A percentile compares a stretch with the other conserved stretches of the same genome.
These are phyloP conservation scores for Cataglyphis hispanica DNA, from an alignment of 1,140 invertebrate genomes.

Conservation along the genomic window DNA sequence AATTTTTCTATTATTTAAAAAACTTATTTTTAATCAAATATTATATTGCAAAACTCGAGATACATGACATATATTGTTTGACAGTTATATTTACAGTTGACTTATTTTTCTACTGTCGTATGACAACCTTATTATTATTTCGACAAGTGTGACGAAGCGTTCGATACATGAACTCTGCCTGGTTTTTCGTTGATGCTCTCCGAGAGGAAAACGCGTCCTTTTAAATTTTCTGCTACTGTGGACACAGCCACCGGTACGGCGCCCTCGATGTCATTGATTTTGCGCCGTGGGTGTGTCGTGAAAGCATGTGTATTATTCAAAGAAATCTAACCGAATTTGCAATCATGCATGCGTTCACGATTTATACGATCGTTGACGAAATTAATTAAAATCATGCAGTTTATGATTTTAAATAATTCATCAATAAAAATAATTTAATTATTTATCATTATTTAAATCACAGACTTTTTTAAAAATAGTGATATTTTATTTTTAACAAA, in stretches of 20 bases:
- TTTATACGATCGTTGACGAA: neutral
- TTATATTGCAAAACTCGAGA: neutral
- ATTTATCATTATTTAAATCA: neutral
- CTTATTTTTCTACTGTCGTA: neutral
- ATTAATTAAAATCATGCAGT: neutral
- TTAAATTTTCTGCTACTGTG: conserved; percentile 41
- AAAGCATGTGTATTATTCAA: neutral
- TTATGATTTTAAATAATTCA: conserved; percentile 17
- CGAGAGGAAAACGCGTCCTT: conserved; percentile 24
- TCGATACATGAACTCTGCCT: neutral
- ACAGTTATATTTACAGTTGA: conserved; percentile 14
- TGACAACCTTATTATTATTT: neutral
- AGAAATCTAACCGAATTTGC: neutral
- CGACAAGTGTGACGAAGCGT: neutral
- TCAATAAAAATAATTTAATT: neutral
- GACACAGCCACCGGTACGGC: neutral
- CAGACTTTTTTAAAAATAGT: neutral
- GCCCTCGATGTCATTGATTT: conserved; percentile 47
- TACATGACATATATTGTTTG: conserved; percentile 3
- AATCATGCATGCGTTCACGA: neutral
- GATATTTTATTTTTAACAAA: no score
- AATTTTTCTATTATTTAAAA: neutral
- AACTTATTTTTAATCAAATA: neutral
- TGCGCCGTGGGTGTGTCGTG: conserved; percentile 9
- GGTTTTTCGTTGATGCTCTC: neutral